Conservation (phyloP, 2,113 vertebrate genomes). For the Erinaceus europaeus region DNA sequence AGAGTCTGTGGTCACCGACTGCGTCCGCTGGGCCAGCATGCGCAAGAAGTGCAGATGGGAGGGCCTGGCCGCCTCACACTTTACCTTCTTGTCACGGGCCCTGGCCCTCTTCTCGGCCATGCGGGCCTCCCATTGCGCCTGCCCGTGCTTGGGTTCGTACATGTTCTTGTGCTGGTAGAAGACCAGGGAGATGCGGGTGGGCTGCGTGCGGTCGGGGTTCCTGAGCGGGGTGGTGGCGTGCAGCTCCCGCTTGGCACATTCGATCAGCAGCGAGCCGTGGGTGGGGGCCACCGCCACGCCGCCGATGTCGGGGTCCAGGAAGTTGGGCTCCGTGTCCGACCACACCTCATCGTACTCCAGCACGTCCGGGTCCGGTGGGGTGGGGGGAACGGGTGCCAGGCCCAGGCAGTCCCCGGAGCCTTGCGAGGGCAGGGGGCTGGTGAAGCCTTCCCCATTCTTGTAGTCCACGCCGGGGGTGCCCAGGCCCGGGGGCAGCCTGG, state of each 20-base stretch:
- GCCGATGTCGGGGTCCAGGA: constrained; percentile 95
- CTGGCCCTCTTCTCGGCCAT: constrained; percentile 84
- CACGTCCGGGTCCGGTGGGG: constrained; percentile 63
- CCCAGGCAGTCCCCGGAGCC: constrained; percentile 85
- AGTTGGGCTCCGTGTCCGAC: constrained; percentile 98
- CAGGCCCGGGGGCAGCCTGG: constrained; percentile 83
- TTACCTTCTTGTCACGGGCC: no score
- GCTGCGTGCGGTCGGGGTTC: constrained; percentile 92
- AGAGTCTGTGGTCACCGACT: constrained; percentile 94
- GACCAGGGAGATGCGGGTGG: constrained; percentile 96
- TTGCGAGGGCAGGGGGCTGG: constrained; percentile 87
- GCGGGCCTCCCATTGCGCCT: constrained; percentile 94
- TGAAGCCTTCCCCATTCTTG: constrained; percentile 85
- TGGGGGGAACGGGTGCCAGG: no score
- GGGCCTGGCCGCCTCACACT: constrained; percentile 82
- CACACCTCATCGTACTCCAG: constrained; percentile 91
- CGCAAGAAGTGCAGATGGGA: constrained; percentile 92
- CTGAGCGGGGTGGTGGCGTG: constrained; percentile 96
- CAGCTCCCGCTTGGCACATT: constrained; percentile 97
- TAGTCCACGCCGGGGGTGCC: constrained; percentile 83
- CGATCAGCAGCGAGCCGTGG: constrained; percentile 97
- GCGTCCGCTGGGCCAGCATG: constrained; percentile 89
- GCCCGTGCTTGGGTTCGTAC: constrained; percentile 96
- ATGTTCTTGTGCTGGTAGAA: constrained; percentile 99
- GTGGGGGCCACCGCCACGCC: constrained; percentile 97